A percentile compares a stretch with the other conserved stretches of the same genome.
These are phyloP conservation scores for Ypsolopha sequella DNA, from an alignment of 2,888 invertebrate genomes.

Conservation along the genomic window DNA sequence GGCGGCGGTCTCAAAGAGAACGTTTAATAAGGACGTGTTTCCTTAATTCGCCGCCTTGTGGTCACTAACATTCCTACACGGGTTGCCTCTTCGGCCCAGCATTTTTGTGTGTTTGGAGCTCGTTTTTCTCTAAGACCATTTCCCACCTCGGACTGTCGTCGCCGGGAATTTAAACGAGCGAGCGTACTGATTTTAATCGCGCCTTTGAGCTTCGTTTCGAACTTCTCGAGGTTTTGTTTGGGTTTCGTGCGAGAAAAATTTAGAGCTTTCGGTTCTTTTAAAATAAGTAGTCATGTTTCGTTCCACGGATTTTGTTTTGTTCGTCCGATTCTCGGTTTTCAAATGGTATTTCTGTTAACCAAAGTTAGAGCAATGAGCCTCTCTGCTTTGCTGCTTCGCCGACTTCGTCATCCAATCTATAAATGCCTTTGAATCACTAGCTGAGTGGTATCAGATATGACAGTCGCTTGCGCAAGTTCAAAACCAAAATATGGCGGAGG, in stretches of 20 bases:
- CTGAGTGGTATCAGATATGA: background rate
- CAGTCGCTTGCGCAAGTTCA: background rate
- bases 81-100: slow-evolving; percentile 39
- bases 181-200: slow-evolving; percentile 41
- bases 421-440: background rate
- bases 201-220: slow-evolving; percentile 16
- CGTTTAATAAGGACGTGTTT: slow-evolving; percentile 53
- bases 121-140: slow-evolving; percentile 48
- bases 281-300: slow-evolving; percentile 22
- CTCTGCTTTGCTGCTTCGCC: too few species aligned
- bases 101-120: slow-evolving; percentile 20
- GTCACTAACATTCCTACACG: slow-evolving; percentile 56
- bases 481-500: background rate
- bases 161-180: slow-evolving; percentile 57
- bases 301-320: slow-evolving; percentile 15
- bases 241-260: slow-evolving; percentile 24
- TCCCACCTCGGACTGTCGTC: slow-evolving; percentile 44
- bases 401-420: background rate
- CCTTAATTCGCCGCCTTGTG: slow-evolving; percentile 37
- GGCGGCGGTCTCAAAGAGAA: slow-evolving; percentile 31
- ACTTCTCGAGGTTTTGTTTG: slow-evolving; percentile 21
- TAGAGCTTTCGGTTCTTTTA: slow-evolving; percentile 21
- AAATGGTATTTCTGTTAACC: slow-evolving; percentile 21
- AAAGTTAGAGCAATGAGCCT: slow-evolving; percentile 10
- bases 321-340: slow-evolving; percentile 20